phyloP scores from a whole-genome alignment of 2,888 invertebrate species.

The Microctonus brassicae region DNA sequence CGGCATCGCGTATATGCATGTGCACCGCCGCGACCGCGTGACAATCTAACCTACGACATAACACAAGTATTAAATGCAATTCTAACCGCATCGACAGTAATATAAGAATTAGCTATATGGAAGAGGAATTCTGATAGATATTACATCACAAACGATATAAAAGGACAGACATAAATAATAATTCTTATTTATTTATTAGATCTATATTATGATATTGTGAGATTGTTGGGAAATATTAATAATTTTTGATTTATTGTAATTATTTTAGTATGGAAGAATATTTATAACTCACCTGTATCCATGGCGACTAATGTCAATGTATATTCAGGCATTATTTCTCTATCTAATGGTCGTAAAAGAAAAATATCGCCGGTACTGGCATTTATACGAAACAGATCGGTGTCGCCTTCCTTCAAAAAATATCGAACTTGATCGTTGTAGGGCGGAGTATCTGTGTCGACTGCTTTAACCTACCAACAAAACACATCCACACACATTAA shows the following conservation, averaged over 20 bases:
- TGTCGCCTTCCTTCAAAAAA: conserved; percentile 93
- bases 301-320: conserved; percentile 89
- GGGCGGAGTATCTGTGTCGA: conserved; percentile 91
- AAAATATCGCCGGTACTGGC: conserved; percentile 93
- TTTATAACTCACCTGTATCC: conserved; percentile 85
- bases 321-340: conserved; percentile 88
- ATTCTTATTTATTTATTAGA: background rate
- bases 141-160: background rate
- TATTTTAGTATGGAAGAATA: background rate
- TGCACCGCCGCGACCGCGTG: background rate
- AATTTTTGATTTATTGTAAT: background rate
- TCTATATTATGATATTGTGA: too few species aligned
- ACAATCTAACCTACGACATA: conserved; percentile 6
- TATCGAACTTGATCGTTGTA: conserved; percentile 93
- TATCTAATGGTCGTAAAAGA: conserved; percentile 84
- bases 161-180: background rate
- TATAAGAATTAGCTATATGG: conserved; percentile 14
- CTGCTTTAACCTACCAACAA: conserved; percentile 80
- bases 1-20: background rate
- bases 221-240: too few species aligned
- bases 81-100: conserved; percentile 17
- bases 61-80: conserved; percentile 17
- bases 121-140: background rate
- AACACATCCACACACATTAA: background rate
- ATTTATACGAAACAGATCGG: conserved; percentile 91